Base-by-base conservation (phyloP, 2,888 invertebrate genomes). In the Prosapia bicincta region DNA sequence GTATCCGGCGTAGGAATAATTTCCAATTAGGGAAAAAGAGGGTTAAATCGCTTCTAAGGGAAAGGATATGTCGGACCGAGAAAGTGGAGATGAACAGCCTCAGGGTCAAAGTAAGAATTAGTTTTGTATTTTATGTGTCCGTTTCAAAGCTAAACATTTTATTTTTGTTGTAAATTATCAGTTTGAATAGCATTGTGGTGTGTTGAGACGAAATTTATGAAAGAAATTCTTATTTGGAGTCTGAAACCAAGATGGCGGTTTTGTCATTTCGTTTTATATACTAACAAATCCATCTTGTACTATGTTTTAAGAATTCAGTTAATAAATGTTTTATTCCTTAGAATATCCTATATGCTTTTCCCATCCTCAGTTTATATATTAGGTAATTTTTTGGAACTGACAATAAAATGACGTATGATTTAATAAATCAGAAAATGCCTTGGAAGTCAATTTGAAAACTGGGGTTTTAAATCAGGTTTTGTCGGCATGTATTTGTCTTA, bases 41-140 rank as follows among this genome's bases (percentile, higher is more conserved):
- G 81, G 79, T 80, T 80, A 80, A 80, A 80, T 80, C 80, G 79
- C 78, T 78, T 79, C 77, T 77, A 75, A 79, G 76, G 78, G 72
- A 73, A 75, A 78, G 79, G 79, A 79, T 80, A 84, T 84, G 84
- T 84, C 84, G 82, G 84, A 84, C 83, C 83, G 83, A 81, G 84
- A 83, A 81, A 83, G 83, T 81, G 83, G 83, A 79, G 84, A 84
- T 82, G 84, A 84, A 78, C 83, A 83, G 81, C 83, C 83, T 80
- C 83, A 83, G 80, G 83, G 82, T 80, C 83, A 83, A 83, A 84
- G 84, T 83, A 83, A 83, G 83, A 72, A 65, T 54, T 54, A 54
- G 54, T 54, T 54, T 54, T 54, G 20, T 54, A 54, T 54, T 20
- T 20, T 54, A 54, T 20, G 54, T 54, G 54, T 54, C 54, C 20